Evolutionary conservation across 2,797 vertebrate genomes (phyloP).

Genomic region (Ctenopoma multispine): DNA sequence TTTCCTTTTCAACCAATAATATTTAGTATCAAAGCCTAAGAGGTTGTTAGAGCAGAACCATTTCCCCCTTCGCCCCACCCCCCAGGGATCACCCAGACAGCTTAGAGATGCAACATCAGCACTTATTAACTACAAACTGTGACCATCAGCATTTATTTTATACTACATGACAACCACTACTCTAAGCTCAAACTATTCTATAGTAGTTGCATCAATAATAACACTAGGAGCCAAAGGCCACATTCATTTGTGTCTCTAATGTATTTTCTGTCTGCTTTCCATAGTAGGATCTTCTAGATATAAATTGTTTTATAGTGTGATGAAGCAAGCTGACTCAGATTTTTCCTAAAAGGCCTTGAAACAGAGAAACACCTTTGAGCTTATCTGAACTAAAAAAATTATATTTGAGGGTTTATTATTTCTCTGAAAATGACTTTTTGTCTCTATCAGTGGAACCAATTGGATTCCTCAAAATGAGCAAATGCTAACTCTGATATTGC

Average conservation of each 20-base stretch:
- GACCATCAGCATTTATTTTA: conserved; percentile 43
- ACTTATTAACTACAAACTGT: conserved; percentile 40
- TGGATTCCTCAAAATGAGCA: conserved; percentile 36
- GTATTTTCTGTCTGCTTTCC: conserved; percentile 30
- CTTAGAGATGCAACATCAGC: conserved; percentile 59
- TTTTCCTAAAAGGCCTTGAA: conserved; percentile 41
- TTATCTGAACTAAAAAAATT: conserved; percentile 1
- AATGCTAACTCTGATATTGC: conserved; percentile 22
- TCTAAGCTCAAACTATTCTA: conserved; percentile 11
- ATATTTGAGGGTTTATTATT: conserved; percentile 11
- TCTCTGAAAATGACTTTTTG: background rate
- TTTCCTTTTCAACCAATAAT: conserved; percentile 28
- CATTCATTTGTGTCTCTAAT: conserved; percentile 6
- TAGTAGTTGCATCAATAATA: conserved; percentile 38
- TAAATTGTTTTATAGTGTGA: conserved; percentile 25
- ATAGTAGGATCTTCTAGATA: conserved; percentile 22
- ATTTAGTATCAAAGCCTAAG: conserved; percentile 22
- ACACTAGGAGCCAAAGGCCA: conserved; percentile 10
- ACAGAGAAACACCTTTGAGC: conserved; percentile 17
- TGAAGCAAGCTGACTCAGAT: conserved; percentile 18
- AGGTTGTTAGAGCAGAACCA: conserved; percentile 41
- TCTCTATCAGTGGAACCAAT: conserved; percentile 1
- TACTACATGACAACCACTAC: conserved; percentile 7
- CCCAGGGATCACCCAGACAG: conserved; percentile 39
- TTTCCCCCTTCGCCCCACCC: conserved; percentile 4